phyloP scores from a whole-genome alignment of 2,113 vertebrate species.

The Seriola rivoliana region DNA sequence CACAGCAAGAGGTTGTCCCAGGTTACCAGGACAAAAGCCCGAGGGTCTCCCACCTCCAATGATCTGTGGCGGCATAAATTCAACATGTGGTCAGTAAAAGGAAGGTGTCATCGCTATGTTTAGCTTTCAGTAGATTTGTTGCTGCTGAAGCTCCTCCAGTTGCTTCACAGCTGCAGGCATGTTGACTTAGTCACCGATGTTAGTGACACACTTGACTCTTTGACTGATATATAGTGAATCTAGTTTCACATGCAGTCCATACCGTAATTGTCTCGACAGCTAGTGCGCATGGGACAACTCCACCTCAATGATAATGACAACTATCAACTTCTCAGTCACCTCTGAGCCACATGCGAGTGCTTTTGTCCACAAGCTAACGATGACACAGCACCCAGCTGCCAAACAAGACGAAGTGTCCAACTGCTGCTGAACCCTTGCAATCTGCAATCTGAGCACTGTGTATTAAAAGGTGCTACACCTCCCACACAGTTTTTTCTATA shows the following conservation, averaged over 20 bases:
- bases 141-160: neutral
- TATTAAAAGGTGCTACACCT: too few species aligned
- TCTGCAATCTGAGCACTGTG: too few species aligned
- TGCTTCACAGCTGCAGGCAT: neutral
- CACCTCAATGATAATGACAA: neutral
- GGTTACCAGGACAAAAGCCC: neutral
- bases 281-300: neutral
- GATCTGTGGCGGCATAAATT: conserved; percentile 5
- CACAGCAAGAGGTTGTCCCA: neutral
- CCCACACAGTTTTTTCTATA: too few species aligned
- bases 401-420: too few species aligned
- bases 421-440: too few species aligned
- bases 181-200: neutral
- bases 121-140: neutral
- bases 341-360: neutral
- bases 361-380: too few species aligned
- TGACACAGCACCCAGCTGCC: too few species aligned
- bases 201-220: neutral
- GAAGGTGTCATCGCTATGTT: neutral
- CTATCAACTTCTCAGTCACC: too few species aligned
- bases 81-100: conserved; percentile 28
- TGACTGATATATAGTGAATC: neutral
- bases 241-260: neutral
- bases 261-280: neutral
- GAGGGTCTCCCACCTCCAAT: neutral